Conservation (phyloP, 1,140 invertebrate species). For the Trichogramma pretiosum region DNA sequence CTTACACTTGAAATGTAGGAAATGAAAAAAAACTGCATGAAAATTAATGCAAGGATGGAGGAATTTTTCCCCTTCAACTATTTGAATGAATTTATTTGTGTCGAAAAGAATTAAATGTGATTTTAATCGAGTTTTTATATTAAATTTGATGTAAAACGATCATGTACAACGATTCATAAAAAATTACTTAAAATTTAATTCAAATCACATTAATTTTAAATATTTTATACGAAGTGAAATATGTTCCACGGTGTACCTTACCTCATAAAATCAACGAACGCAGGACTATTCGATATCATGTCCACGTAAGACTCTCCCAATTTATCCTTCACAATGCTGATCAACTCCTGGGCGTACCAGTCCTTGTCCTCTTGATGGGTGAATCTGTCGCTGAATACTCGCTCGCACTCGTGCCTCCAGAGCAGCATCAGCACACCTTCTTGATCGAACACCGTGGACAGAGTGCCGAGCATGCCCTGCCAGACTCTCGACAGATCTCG, state of each 20-base stretch:
- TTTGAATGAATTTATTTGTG: too few species aligned
- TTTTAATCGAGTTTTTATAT: background rate
- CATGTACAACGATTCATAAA: too few species aligned
- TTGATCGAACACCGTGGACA: constrained; percentile 74
- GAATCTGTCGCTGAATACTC: constrained; percentile 88
- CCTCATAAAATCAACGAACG: constrained; percentile 92
- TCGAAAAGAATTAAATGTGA: background rate
- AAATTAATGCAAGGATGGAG: too few species aligned
- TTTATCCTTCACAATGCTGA: constrained; percentile 55
- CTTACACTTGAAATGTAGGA: too few species aligned
- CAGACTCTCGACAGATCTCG: constrained; percentile 90
- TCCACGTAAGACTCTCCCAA: constrained; percentile 59
- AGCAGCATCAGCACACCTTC: constrained; percentile 73
- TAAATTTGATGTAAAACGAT: background rate
- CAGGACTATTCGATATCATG: constrained; percentile 64
- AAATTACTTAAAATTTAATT: too few species aligned
- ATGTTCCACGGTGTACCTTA: constrained; percentile 29
- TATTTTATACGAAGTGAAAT: too few species aligned
- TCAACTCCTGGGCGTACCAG: constrained; percentile 69
- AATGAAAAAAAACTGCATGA: too few species aligned
- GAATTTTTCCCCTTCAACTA: too few species aligned
- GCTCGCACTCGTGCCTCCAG: constrained; percentile 90
- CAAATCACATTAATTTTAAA: too few species aligned
- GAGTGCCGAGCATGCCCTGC: constrained; percentile 93
- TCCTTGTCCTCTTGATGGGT: constrained; percentile 67